Conservation (phyloP, 2,113 vertebrate species). For the Pteropus alecto region DNA sequence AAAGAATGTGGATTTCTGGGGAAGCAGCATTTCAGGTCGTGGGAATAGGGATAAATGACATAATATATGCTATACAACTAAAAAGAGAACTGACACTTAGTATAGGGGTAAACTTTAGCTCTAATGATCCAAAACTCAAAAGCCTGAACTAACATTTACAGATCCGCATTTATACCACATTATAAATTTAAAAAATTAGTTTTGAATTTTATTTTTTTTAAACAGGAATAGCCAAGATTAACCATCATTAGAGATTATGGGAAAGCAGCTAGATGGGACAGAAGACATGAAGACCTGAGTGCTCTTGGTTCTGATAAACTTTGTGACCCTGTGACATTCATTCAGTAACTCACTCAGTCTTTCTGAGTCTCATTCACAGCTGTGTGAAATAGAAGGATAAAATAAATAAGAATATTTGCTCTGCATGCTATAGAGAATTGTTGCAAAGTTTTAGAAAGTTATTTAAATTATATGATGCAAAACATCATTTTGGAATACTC, state of each 20-base stretch:
- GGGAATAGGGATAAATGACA: background rate
- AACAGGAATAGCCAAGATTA: background rate
- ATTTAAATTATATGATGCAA: background rate
- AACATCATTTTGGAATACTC: background rate
- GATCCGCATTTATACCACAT: background rate
- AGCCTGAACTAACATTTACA: background rate
- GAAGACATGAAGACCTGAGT: background rate
- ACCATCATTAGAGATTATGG: background rate
- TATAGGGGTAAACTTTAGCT: background rate
- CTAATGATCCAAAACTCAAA: background rate
- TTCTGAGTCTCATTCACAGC: background rate
- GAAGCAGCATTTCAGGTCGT: background rate
- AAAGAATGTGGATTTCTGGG: too few species aligned
- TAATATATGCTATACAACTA: background rate
- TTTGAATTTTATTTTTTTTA: background rate
- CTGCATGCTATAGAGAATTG: background rate
- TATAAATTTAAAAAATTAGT: background rate
- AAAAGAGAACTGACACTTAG: background rate
- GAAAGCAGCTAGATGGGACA: background rate
- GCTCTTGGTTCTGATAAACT: background rate
- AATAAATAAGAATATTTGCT: background rate
- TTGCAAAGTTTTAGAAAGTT: background rate
- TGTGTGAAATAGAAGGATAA: background rate
- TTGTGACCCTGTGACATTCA: background rate
- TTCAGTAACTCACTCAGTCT: background rate